Conservation (phyloP, 2,888 invertebrate genomes). For the Andrena minutula region DNA sequence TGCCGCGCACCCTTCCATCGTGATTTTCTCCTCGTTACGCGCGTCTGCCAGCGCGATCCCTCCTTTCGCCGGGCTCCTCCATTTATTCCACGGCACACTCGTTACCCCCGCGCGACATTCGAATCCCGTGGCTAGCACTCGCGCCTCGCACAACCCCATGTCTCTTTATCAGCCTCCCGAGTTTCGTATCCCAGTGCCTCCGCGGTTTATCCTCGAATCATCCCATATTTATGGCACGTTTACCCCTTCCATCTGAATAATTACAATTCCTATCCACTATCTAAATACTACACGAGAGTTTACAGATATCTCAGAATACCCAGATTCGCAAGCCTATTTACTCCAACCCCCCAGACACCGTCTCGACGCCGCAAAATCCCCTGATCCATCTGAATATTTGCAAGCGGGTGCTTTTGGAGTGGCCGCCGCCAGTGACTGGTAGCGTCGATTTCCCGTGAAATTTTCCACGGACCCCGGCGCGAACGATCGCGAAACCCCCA, state of each 20-base stretch:
- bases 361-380: background rate
- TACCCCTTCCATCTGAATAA: too few relatives aligned
- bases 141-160: background rate
- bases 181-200: background rate
- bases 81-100: conserved; percentile 63
- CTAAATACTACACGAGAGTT: too few relatives aligned
- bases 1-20: conserved; percentile 31
- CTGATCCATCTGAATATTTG: too few relatives aligned
- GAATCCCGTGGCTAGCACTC: background rate
- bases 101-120: conserved; percentile 15
- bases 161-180: conserved; percentile 4
- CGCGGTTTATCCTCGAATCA: too few relatives aligned
- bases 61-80: conserved; percentile 34
- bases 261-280: too few relatives aligned
- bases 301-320: too few relatives aligned
- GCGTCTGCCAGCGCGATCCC: conserved; percentile 43
- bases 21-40: conserved; percentile 64
- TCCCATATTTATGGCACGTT: too few relatives aligned
- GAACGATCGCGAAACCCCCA: conserved; percentile 39
- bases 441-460: conserved; percentile 13
- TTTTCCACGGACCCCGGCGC: conserved; percentile 10
- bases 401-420: too few relatives aligned
- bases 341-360: too few relatives aligned
- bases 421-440: too few relatives aligned
- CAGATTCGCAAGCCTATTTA: too few relatives aligned